Evolutionary conservation across 2,113 vertebrate species (phyloP).

Genomic region (Semnornis frantzii): DNA sequence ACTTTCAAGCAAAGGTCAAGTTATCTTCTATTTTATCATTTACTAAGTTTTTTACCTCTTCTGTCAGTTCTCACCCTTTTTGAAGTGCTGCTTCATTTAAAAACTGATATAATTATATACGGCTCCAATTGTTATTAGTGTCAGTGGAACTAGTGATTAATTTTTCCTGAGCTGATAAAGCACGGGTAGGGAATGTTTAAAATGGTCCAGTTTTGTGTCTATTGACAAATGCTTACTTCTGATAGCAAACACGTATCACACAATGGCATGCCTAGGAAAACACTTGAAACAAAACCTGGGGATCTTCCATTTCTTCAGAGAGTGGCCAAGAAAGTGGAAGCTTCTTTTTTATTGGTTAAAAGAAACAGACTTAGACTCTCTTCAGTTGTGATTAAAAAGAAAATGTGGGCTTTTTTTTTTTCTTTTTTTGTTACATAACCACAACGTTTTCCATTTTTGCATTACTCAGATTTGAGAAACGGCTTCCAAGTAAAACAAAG

Average conservation of each 20-base stretch:
- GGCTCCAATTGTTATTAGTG: not conserved
- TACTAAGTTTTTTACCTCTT: slow-evolving; percentile 37
- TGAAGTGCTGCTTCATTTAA: not conserved
- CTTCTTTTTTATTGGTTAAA: not conserved
- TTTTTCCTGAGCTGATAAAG: not conserved
- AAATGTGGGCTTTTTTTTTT: not conserved
- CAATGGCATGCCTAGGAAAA: not conserved
- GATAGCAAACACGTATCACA: not conserved
- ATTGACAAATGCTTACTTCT: not conserved
- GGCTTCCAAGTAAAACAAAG: not conserved
- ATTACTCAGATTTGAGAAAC: not conserved
- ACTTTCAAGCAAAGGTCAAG: slow-evolving; percentile 61
- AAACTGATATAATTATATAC: not conserved
- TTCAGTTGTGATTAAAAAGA: no score
- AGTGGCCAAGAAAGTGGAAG: not conserved
- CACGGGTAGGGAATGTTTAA: not conserved
- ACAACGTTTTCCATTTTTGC: not conserved
- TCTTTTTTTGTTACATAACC: not conserved
- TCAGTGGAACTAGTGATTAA: not conserved
- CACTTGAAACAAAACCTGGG: not conserved
- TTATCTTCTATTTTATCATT: slow-evolving; percentile 1
- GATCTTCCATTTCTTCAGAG: not conserved
- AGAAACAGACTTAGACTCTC: not conserved
- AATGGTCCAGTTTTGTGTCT: not conserved
- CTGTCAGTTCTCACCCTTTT: not conserved